Conservation (phyloP, 2,113 vertebrate genomes). For the Echinops telfairi region DNA sequence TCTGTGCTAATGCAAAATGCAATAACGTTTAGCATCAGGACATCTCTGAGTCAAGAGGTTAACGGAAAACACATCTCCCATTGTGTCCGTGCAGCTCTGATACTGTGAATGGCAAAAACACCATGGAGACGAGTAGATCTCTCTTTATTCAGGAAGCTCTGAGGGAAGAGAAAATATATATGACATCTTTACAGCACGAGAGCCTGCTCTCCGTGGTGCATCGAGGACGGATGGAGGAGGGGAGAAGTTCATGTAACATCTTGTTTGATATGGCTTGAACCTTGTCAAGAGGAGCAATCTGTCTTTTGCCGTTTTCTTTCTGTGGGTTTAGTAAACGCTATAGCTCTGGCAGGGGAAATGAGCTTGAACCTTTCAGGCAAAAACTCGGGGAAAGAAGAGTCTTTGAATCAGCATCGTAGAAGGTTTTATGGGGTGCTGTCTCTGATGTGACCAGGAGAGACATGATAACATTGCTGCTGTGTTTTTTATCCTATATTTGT, state of each 20-base stretch:
- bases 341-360: background rate
- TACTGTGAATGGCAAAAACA: constrained; percentile 82
- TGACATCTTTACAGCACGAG: constrained; percentile 76
- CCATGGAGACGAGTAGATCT: constrained; percentile 84
- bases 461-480: background rate
- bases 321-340: constrained; percentile 50
- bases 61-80: constrained; percentile 83
- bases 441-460: background rate
- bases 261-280: constrained; percentile 38
- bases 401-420: constrained; percentile 11
- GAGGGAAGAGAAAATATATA: constrained; percentile 81
- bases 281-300: constrained; percentile 27
- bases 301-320: constrained; percentile 55
- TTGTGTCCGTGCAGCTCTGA: constrained; percentile 82
- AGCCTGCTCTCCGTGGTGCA: constrained; percentile 70
- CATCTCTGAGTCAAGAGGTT: constrained; percentile 84
- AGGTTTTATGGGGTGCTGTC: background rate
- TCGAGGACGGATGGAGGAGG: constrained; percentile 63
- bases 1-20: constrained; percentile 81
- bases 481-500: background rate
- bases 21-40: constrained; percentile 83
- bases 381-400: constrained; percentile 42
- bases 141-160: constrained; percentile 79
- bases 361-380: constrained; percentile 44
- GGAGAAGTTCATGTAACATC: constrained; percentile 10